Conservation (phyloP, 2,888 invertebrate genomes). For the Cyclophora albipunctata region DNA sequence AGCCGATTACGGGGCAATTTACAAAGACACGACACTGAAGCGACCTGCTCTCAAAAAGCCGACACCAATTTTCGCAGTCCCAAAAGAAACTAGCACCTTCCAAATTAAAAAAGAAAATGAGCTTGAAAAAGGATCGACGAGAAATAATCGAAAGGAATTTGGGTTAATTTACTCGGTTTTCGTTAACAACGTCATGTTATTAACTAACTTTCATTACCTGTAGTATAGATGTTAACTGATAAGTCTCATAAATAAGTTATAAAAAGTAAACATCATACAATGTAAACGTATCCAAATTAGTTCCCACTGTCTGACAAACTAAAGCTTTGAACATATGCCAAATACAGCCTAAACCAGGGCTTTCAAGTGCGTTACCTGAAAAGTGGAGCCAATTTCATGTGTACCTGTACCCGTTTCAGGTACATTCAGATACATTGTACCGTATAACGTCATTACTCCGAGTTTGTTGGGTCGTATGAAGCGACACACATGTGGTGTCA, state of each 20-base stretch:
- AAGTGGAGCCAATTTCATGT: slow-evolving; percentile 41
- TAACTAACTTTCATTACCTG: no score
- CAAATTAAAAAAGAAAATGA: not conserved
- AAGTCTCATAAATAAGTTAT: no score
- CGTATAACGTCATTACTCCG: slow-evolving; percentile 33
- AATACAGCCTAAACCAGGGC: no score
- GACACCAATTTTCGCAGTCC: not conserved
- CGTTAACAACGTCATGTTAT: no score
- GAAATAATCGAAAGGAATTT: not conserved
- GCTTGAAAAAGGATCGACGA: not conserved
- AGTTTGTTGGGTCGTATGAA: slow-evolving; percentile 32
- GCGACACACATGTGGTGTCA: slow-evolving; percentile 3
- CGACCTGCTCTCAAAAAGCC: slow-evolving; percentile 18
- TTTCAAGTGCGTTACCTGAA: slow-evolving; percentile 12
- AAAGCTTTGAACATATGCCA: no score
- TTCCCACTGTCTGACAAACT: no score
- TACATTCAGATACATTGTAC: slow-evolving; percentile 30
- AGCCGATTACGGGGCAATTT: slow-evolving; percentile 27
- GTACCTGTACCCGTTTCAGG: slow-evolving; percentile 25
- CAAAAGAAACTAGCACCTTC: no score
- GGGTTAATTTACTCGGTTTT: no score
- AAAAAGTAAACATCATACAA: no score
- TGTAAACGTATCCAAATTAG: no score
- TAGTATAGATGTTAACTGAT: no score
- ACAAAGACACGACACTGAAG: slow-evolving; percentile 19